Evolutionary conservation across 2,797 vertebrate species (phyloP).

Genomic region (Neomorphus geoffroyi): DNA sequence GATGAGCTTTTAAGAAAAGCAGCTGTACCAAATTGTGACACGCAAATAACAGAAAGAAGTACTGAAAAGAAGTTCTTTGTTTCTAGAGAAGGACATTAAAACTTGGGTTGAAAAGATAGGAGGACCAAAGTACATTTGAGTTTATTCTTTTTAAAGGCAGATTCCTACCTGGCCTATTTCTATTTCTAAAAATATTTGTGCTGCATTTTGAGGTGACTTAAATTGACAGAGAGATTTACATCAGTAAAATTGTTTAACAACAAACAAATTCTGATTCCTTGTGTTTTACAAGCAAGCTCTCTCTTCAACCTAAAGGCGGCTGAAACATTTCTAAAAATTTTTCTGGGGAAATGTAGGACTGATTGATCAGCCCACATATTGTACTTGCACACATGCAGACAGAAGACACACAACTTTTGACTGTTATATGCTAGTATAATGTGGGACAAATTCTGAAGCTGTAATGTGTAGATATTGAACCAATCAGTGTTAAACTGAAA

Average conservation of each 20-base stretch:
- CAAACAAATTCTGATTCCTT: background rate
- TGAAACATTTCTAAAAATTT: background rate
- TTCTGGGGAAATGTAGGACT: background rate
- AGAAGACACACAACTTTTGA: background rate
- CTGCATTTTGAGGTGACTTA: background rate
- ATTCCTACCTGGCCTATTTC: background rate
- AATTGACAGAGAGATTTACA: background rate
- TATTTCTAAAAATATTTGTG: slow-evolving; percentile 26
- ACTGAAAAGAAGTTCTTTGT: slow-evolving; percentile 24
- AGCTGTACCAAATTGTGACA: background rate
- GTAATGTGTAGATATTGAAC: background rate
- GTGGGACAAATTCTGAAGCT: background rate
- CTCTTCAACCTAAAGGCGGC: background rate
- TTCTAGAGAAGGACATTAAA: slow-evolving; percentile 25
- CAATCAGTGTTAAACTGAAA: background rate
- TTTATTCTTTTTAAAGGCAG: background rate
- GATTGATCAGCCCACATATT: too few relatives aligned
- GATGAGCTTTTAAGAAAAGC: slow-evolving; percentile 8
- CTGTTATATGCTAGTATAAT: background rate
- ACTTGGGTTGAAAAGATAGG: background rate
- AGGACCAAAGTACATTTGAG: background rate
- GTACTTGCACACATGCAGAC: background rate
- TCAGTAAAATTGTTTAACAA: background rate
- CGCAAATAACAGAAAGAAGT: background rate
- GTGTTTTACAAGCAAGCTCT: slow-evolving; percentile 31